phyloP scores from a whole-genome alignment of 2,888 invertebrate genomes.

The Dasysyrphus tricinctus region DNA sequence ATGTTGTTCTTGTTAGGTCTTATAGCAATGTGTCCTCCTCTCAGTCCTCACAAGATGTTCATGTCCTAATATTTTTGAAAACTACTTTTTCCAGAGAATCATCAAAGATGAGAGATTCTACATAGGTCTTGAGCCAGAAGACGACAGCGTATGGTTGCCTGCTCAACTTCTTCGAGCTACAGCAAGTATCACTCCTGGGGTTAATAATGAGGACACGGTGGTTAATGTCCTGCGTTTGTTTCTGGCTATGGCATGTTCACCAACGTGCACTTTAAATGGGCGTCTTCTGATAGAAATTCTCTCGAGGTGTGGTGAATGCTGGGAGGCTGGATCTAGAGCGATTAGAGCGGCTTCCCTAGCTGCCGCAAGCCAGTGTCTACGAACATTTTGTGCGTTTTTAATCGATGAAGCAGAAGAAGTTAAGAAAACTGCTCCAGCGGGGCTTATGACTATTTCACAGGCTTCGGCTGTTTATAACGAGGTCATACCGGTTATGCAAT shows the following conservation, averaged over 20 bases:
- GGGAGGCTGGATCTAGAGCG: constrained; percentile 90
- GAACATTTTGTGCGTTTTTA: constrained; percentile 92
- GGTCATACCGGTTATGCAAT: constrained; percentile 94
- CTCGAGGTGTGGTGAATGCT: constrained; percentile 92
- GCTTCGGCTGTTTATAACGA: constrained; percentile 95
- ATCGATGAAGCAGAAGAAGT: constrained; percentile 85
- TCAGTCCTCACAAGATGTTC: not conserved
- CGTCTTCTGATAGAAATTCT: constrained; percentile 93
- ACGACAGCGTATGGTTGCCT: constrained; percentile 96
- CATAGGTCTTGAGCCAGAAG: constrained; percentile 94
- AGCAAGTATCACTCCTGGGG: constrained; percentile 85
- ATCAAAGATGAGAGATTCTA: constrained; percentile 96
- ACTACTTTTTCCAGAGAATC: constrained; percentile 87
- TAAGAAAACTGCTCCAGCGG: constrained; percentile 85
- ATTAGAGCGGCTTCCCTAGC: constrained; percentile 94
- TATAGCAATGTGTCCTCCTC: not conserved
- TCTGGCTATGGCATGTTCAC: constrained; percentile 93
- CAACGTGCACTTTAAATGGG: constrained; percentile 95
- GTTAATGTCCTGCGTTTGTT: constrained; percentile 89
- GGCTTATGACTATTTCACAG: constrained; percentile 84
- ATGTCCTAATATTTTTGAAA: constrained; percentile 18
- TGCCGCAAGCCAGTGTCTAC: constrained; percentile 94
- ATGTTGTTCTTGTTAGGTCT: constrained; percentile 82
- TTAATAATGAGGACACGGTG: constrained; percentile 92
- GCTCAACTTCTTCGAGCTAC: constrained; percentile 95